A percentile compares a stretch with the other conserved stretches of the same genome.
Conservation (phyloP, 2,888 invertebrate genomes). For the Meliscaeva auricollis region DNA sequence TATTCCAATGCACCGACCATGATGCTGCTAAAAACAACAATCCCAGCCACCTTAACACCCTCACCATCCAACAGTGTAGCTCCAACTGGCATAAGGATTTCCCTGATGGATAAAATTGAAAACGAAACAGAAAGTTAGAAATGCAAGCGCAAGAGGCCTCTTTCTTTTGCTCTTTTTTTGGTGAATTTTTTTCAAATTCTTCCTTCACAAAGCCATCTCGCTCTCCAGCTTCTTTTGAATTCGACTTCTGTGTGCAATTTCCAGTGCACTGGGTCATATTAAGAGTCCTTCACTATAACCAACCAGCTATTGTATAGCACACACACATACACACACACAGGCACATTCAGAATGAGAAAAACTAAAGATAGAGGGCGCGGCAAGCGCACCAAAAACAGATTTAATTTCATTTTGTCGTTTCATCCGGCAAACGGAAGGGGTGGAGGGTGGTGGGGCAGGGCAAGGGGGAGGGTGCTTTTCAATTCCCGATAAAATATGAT, state of each 20-base stretch:
- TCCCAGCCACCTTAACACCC: neutral
- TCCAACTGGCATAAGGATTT: slow-evolving; percentile 13
- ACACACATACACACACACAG: neutral
- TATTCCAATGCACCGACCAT: slow-evolving; percentile 45
- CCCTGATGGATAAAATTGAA: slow-evolving; percentile 28
- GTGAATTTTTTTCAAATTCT: slow-evolving; percentile 55
- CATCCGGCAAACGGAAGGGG: neutral
- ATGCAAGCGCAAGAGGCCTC: slow-evolving; percentile 6
- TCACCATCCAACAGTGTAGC: neutral
- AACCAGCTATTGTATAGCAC: slow-evolving; percentile 1
- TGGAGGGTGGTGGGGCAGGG: neutral
- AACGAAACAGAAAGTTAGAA: slow-evolving; percentile 31
- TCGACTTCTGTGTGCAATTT: slow-evolving; percentile 66
- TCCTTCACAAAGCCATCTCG: slow-evolving; percentile 49
- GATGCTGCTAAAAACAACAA: neutral
- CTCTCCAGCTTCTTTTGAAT: slow-evolving; percentile 19
- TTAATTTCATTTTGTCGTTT: slow-evolving; percentile 42
- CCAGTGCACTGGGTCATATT: slow-evolving; percentile 74
- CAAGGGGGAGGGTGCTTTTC: neutral
- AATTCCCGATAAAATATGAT: slow-evolving; percentile 13
- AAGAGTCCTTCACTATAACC: slow-evolving; percentile 52
- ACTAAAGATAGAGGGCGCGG: slow-evolving; percentile 33
- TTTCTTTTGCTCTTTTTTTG: slow-evolving; percentile 5
- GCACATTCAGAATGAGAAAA: neutral
- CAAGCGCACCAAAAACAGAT: slow-evolving; percentile 36